Percentiles rank a stretch among this genome's conserved stretches.
Evolutionary conservation across 1,140 invertebrate genomes (phyloP).

Genomic region (Zaprionus ornatus): DNA sequence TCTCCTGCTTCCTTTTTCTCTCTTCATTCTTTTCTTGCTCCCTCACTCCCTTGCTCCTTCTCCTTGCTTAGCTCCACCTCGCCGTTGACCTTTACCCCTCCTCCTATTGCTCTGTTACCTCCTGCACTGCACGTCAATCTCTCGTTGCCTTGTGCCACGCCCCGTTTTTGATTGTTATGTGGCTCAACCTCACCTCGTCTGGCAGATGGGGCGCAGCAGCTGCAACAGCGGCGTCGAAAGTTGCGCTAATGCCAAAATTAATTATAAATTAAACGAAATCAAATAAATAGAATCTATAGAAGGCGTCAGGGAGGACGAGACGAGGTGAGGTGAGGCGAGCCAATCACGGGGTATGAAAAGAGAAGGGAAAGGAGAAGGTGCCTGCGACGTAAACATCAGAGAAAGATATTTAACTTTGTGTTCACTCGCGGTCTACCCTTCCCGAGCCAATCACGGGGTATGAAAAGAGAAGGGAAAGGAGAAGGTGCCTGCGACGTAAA

Average conservation of each 20-base stretch:
- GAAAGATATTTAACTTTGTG: background rate
- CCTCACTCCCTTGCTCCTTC: background rate
- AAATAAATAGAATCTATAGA: constrained; percentile 32
- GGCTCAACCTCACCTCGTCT: background rate
- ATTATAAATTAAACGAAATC: constrained; percentile 64
- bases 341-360: too few relatives aligned
- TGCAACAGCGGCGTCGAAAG: constrained; percentile 46
- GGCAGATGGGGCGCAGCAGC: constrained; percentile 47
- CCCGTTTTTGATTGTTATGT: background rate
- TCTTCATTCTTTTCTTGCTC: too few relatives aligned
- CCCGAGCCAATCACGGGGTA: too few relatives aligned
- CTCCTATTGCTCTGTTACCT: background rate
- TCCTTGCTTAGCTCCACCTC: background rate
- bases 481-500: background rate
- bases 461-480: too few relatives aligned
- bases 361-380: too few relatives aligned
- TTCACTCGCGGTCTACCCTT: too few relatives aligned
- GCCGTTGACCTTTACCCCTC: background rate
- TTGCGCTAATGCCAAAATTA: constrained; percentile 76
- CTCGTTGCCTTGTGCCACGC: constrained; percentile 11
- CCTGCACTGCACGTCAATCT: constrained; percentile 5
- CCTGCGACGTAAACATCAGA: background rate
- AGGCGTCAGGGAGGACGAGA: background rate
- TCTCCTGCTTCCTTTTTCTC: background rate
- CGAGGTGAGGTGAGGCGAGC: background rate